Conservation (phyloP, 92 coral and sea anemone species). For the Hydrozoanthus gracilis region DNA sequence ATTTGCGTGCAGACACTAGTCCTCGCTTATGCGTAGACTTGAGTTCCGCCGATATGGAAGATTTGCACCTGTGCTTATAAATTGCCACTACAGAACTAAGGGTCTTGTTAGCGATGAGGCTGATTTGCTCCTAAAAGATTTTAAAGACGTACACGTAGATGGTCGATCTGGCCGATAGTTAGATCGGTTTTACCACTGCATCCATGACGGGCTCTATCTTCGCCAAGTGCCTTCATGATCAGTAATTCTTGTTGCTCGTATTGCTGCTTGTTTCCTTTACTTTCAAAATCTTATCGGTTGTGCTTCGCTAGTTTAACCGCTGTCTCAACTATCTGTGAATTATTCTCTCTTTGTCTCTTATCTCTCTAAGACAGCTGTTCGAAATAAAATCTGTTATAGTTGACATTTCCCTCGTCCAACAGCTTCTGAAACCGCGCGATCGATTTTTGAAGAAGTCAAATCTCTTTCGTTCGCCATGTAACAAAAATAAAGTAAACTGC, state of each 20-base stretch:
- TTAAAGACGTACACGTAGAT: neutral
- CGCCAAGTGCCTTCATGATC: neutral
- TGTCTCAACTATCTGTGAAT: too few species aligned
- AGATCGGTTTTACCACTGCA: too few species aligned
- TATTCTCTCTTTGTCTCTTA: neutral
- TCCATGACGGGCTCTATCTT: neutral
- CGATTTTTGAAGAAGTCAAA: neutral
- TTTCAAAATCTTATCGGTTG: too few species aligned
- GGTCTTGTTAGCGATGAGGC: too few species aligned
- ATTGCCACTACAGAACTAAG: too few species aligned
- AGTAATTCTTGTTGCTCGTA: neutral
- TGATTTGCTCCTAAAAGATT: neutral
- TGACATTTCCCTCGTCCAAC: too few species aligned
- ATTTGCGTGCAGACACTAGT: too few species aligned
- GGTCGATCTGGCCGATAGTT: neutral
- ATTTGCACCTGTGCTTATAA: too few species aligned
- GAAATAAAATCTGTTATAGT: too few species aligned
- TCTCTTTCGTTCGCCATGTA: neutral
- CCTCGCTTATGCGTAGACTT: too few species aligned
- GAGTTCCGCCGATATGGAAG: too few species aligned
- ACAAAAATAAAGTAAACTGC: neutral
- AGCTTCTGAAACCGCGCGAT: neutral
- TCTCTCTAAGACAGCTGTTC: neutral
- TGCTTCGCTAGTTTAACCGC: too few species aligned
- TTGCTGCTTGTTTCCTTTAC: neutral